Percentiles rank a stretch among this genome's conserved stretches.
Conservation (phyloP, 2,888 invertebrate genomes). For the Hyposoter dolosus region DNA sequence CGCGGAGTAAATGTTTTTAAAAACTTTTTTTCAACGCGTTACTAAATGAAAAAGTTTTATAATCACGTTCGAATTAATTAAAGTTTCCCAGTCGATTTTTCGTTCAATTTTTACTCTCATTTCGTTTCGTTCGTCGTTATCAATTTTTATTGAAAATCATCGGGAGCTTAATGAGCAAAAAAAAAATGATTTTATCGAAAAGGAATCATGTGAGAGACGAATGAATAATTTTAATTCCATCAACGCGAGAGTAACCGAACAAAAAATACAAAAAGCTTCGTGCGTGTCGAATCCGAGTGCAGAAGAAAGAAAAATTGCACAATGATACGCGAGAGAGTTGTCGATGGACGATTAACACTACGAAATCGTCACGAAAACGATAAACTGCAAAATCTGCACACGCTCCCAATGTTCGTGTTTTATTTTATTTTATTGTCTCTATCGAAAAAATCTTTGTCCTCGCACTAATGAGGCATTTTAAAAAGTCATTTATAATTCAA, state of each 20-base stretch:
- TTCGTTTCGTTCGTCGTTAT: not conserved
- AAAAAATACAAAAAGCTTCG: conserved; percentile 13
- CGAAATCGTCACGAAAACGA: conserved; percentile 44
- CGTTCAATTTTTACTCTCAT: not conserved
- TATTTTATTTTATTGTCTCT: not conserved
- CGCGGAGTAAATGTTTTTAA: not conserved
- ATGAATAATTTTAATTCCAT: conserved; percentile 4
- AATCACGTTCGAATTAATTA: not conserved
- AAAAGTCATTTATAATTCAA: not conserved
- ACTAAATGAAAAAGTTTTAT: not conserved
- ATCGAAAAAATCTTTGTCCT: not conserved
- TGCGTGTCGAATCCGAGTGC: conserved; percentile 33
- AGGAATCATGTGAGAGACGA: not conserved
- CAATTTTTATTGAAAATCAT: not conserved
- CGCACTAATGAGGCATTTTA: not conserved
- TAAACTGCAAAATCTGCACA: not conserved
- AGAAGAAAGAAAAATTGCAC: not conserved
- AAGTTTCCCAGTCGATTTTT: not conserved
- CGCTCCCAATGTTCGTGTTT: not conserved
- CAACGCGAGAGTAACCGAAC: not conserved
- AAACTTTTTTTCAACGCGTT: not conserved
- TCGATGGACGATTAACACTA: conserved; percentile 47
- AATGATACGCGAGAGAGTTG: conserved; percentile 15
- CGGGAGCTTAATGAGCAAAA: not conserved
- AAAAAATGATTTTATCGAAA: not conserved